Conservation (phyloP, 1,140 invertebrate genomes). For the Pantala flavescens region DNA sequence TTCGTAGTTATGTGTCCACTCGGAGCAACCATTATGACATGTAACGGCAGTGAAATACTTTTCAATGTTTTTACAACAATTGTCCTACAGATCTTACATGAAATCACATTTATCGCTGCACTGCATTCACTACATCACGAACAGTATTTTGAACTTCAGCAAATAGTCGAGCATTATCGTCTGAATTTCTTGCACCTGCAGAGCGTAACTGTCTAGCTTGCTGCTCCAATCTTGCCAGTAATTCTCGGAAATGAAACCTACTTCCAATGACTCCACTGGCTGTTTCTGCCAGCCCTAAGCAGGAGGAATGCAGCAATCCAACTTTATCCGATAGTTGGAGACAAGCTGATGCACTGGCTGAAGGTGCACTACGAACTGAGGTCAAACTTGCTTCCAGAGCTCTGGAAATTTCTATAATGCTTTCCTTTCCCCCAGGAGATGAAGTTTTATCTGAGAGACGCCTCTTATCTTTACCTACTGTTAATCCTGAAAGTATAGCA, state of each 20-base stretch:
- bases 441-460: slow-evolving; percentile 23
- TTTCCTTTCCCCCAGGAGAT: slow-evolving; percentile 41
- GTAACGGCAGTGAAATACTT: background rate
- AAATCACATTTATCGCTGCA: slow-evolving; percentile 54
- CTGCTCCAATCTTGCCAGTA: slow-evolving; percentile 66
- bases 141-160: slow-evolving; percentile 67
- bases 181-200: slow-evolving; percentile 52
- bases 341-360: slow-evolving; percentile 53
- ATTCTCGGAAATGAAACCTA: slow-evolving; percentile 76
- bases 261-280: slow-evolving; percentile 31
- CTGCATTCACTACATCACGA: slow-evolving; percentile 67
- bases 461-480: slow-evolving; percentile 20
- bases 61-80: background rate
- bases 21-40: background rate
- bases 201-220: slow-evolving; percentile 65
- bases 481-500: background rate
- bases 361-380: slow-evolving; percentile 46
- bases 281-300: slow-evolving; percentile 60
- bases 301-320: slow-evolving; percentile 63
- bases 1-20: background rate
- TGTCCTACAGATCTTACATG: background rate
- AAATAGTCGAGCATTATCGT: slow-evolving; percentile 55
- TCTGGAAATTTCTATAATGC: slow-evolving; percentile 56
- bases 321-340: slow-evolving; percentile 78
- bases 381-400: slow-evolving; percentile 54